phyloP scores from a whole-genome alignment of 2,113 vertebrate species.

The Cervus canadensis region DNA sequence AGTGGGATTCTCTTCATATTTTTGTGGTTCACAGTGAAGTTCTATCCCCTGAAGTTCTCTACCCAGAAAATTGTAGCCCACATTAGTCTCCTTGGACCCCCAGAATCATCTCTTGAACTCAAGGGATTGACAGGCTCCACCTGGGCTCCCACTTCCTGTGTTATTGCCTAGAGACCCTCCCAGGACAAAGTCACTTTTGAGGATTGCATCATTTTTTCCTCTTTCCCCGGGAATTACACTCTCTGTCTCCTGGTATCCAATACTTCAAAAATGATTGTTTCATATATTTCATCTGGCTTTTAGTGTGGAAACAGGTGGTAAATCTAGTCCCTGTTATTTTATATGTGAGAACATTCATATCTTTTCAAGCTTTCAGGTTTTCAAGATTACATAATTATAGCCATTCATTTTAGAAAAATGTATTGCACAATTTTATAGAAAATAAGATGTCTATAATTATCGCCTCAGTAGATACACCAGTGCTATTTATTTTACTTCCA shows the following conservation, averaged over 20 bases:
- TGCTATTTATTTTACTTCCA: background rate
- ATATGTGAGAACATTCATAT: background rate
- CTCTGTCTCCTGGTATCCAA: background rate
- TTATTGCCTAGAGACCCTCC: background rate
- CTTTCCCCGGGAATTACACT: background rate
- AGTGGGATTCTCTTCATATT: background rate
- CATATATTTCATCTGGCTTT: background rate
- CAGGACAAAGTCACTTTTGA: fast-evolving
- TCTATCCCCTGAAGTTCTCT: background rate
- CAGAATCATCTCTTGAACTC: background rate
- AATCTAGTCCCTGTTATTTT: background rate
- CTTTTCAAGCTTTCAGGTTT: background rate
- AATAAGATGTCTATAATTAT: background rate
- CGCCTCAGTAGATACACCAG: background rate
- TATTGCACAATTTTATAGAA: background rate
- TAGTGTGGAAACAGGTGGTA: background rate
- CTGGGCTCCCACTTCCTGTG: fast-evolving
- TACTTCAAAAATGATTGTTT: background rate
- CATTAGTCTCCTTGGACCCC: no score
- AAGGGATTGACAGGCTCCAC: background rate
- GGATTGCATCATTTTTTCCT: background rate
- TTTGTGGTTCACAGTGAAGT: background rate
- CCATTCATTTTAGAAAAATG: background rate
- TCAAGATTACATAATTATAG: background rate
- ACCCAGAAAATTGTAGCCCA: background rate